Base-by-base conservation (phyloP, 2,888 invertebrate genomes). In the Macrosoma leucophasiata region DNA sequence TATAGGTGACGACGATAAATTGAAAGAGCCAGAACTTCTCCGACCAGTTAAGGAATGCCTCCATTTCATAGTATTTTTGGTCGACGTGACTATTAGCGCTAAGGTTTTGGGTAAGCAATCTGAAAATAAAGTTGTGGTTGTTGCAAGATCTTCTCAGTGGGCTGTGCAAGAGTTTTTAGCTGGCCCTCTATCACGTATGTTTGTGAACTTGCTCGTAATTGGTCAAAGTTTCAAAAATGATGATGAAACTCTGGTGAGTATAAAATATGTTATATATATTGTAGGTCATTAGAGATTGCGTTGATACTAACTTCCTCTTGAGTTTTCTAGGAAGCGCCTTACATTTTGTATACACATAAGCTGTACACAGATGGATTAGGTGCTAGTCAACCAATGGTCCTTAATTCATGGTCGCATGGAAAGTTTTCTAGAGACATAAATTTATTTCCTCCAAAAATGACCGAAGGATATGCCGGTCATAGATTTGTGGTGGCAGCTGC, bases 71-170 rank as follows among this genome's bases (percentile, higher is more conserved):
- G 56, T 91, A 1, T 91, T 92, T 55, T 55, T 91, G n/a, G 78
- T 85, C 10, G 89, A 92, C 54, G 87, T 91, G 0, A 79, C 85
- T 59, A 82, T 70, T 48, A 84, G 88, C 31, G 81, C 85, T 4
- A 71, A 84, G 27, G 76, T 91, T 17, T 68, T 92, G 28, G 89
- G 89, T 0, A 85, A 88, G 31, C 89, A 91, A 56, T 84, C 85
- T 1, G 68, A 78, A 0, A 88, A 86, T 46, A 89, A 88, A 56
- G 88, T 93, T 0, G 76, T 93, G 1, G 63, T 93, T 1, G 77
- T 92, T 0, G 87, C 92, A 0, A 82, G 88, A 49, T 91, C 91
- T 2, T 89, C 91, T 0, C 91, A 91, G 52, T 93, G 92, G 92
- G 88, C 89, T 13, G 86, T 93, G 1, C 87, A 89, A 35, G 91